A percentile compares a stretch with the other conserved stretches of the same genome.
Conservation (phyloP, 2,888 invertebrate genomes). For the Acrobasis repandana region DNA sequence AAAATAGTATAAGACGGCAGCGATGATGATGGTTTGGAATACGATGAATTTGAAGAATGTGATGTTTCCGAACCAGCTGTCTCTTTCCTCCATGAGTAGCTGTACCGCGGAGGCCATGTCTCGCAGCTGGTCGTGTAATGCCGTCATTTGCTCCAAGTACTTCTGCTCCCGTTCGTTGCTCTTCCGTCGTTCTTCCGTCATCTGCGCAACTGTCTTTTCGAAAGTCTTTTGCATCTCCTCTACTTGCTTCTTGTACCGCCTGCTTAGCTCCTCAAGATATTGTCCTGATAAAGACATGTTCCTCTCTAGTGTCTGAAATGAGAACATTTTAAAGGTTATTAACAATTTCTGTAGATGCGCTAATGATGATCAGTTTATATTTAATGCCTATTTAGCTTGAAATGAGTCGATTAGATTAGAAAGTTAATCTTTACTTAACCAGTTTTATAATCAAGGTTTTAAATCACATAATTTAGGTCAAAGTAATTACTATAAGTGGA, state of each 20-base stretch:
- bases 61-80: constrained; percentile 84
- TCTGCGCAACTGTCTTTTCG: constrained; percentile 88
- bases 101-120: constrained; percentile 84
- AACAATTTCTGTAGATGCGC: background rate
- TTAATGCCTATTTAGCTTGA: no score
- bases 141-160: constrained; percentile 89
- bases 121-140: constrained; percentile 85
- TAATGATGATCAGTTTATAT: background rate
- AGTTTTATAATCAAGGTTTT: no score
- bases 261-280: constrained; percentile 97
- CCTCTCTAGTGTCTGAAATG: constrained; percentile 91
- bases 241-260: constrained; percentile 97
- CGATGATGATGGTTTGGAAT: constrained; percentile 74
- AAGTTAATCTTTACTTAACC: no score
- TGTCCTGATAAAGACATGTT: constrained; percentile 98
- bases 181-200: constrained; percentile 87
- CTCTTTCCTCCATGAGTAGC: constrained; percentile 83
- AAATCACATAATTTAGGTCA: no score
- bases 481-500: no score
- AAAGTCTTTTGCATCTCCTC: constrained; percentile 96
- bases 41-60: constrained; percentile 81
- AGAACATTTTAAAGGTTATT: constrained; percentile 17
- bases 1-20: constrained; percentile 77
- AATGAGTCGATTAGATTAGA: no score
- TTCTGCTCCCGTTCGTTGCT: constrained; percentile 89